Base-by-base conservation (phyloP, 2,888 invertebrate genomes). In the Latrodectus elegans region DNA sequence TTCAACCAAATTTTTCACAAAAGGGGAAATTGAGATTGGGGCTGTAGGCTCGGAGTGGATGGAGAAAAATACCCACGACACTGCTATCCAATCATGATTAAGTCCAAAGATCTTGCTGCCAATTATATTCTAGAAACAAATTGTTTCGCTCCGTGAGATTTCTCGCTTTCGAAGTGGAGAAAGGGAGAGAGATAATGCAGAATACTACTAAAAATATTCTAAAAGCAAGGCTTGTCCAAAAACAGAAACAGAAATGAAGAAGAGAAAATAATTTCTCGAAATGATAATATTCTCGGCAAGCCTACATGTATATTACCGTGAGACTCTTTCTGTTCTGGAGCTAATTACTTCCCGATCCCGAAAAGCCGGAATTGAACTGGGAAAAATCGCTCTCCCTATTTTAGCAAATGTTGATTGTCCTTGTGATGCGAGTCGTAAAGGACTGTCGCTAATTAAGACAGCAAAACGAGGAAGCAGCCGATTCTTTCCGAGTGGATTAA, bases 331-430 rank as follows among this genome's bases (percentile, higher is more conserved):
- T 53, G 71, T 55, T 79, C 52, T 60, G 71, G 60, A 77, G 60
- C 75, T 82, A 82, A 82, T 82, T 82, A 82, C 75, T 82, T 82
- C 82, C 75, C 82, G 75, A 75, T 70, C 12, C 10, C 60, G 60
- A 60, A 60, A n/a, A 12, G 60, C 55, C 75, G 75, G 68, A 60
- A n/a, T n/a, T 60, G 60, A 60, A 60, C 55, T 70, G 67, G 65
- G 81, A 82, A 82, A 75, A 82, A 82, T 82, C 49, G 55, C 68
- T 75, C 82, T 67, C 49, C 82, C 75, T 53, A 82, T 82, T 82
- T 82, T 82, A 82, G 75, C 75, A 82, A 82, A 82, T 70, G 73
- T 70, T 75, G 82, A 82, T 82, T 82, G 82, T 82, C 75, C 82
- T 82, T 70, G 55, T 75, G 82, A 75, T 82, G 26, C 38, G 75